phyloP scores from a whole-genome alignment of 1,140 invertebrate genomes.

The Diabrotica undecimpunctata region DNA sequence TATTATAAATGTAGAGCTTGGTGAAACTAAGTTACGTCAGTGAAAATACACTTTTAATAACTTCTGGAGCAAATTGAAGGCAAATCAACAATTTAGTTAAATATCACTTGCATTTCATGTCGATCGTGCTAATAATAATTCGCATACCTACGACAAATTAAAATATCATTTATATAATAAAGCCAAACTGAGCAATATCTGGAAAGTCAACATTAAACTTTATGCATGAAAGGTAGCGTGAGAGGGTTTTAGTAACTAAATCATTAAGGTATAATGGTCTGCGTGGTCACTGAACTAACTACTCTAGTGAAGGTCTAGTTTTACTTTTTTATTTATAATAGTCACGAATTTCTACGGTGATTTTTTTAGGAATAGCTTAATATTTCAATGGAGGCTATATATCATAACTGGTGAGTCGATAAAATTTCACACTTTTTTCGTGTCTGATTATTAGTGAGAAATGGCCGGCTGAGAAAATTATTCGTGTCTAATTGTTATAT shows the following conservation, averaged over 20 bases:
- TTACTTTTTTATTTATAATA: background rate
- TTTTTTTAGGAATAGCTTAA: background rate
- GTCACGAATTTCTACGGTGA: background rate
- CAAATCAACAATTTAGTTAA: too few species aligned
- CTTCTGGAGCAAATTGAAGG: too few species aligned
- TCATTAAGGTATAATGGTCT: background rate
- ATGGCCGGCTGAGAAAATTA: too few species aligned
- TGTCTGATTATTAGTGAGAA: background rate
- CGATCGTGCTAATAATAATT: too few species aligned
- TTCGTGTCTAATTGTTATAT: too few species aligned
- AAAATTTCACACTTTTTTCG: background rate
- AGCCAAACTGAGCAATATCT: background rate
- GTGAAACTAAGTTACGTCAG: too few species aligned
- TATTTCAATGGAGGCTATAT: background rate
- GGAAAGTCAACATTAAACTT: conserved; percentile 1
- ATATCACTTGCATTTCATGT: too few species aligned
- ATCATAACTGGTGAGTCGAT: background rate
- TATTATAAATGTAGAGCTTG: too few species aligned
- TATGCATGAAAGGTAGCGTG: background rate
- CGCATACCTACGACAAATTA: background rate
- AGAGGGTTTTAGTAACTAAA: background rate
- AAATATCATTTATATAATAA: conserved; percentile 3
- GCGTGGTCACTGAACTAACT: background rate
- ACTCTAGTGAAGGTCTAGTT: background rate
- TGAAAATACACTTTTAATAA: too few species aligned